These are phyloP conservation scores for Brachyistius frenatus DNA, from an alignment of 2,113 vertebrate genomes.

Conservation along the genomic window DNA sequence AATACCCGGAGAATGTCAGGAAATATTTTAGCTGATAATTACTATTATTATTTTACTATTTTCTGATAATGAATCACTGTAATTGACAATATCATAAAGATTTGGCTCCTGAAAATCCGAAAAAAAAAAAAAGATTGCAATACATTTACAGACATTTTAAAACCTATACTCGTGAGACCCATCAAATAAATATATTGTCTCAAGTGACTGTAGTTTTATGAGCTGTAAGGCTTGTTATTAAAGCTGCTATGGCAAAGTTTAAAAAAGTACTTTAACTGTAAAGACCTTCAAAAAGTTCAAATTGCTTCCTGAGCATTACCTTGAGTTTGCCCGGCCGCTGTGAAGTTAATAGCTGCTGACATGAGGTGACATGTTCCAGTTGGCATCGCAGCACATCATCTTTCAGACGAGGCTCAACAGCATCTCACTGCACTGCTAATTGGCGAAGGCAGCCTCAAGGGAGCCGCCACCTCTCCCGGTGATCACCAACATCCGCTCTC, in stretches of 20 bases:
- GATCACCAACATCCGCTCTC: conserved; percentile 76
- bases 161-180: background rate
- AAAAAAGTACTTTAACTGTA: conserved; percentile 16
- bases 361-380: conserved; percentile 59
- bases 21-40: background rate
- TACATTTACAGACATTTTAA: background rate
- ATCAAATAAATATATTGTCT: background rate
- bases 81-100: background rate
- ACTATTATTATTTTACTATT: background rate
- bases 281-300: background rate
- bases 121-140: background rate
- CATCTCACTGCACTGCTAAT: conserved; percentile 62
- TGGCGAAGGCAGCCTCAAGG: conserved; percentile 67
- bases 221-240: background rate
- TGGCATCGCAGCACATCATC: conserved; percentile 51
- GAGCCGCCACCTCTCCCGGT: conserved; percentile 64
- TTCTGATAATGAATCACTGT: background rate
- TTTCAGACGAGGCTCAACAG: conserved; percentile 47
- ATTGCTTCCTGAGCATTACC: background rate
- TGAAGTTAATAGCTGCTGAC: conserved; percentile 44
- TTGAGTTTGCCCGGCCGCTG: background rate
- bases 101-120: background rate
- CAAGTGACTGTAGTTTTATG: background rate
- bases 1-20: background rate
- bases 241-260: background rate